Evolutionary conservation across 2,797 vertebrate genomes (phyloP).

Genomic region (Lepilemur ruficaudatus): DNA sequence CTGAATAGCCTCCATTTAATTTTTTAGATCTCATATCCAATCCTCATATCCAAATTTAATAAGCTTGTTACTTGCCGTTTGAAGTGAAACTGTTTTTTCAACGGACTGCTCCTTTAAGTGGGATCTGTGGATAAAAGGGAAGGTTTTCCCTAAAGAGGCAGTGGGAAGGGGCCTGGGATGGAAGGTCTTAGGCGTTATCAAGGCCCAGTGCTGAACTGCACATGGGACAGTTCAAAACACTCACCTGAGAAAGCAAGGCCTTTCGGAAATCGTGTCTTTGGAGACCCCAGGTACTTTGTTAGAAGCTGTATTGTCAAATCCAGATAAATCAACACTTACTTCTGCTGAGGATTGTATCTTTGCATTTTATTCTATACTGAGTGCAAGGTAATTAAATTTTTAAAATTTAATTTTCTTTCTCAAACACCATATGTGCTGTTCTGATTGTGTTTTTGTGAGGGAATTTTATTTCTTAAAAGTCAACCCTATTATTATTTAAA

Average conservation of each 20-base stretch:
- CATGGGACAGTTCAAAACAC: not conserved
- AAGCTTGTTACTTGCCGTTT: not conserved
- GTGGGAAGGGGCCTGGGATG: not conserved
- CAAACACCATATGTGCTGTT: constrained; percentile 35
- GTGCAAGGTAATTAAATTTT: constrained; percentile 62
- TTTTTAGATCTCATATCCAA: not conserved
- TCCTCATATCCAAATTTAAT: constrained; percentile 3
- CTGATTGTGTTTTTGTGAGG: constrained; percentile 38
- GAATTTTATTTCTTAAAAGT: constrained; percentile 56
- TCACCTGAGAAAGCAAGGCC: not conserved
- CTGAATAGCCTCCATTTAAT: not conserved
- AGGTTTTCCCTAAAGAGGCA: not conserved
- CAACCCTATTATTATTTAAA: constrained; percentile 65
- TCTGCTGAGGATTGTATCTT: constrained; percentile 29
- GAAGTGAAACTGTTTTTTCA: not conserved
- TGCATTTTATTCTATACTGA: constrained; percentile 48
- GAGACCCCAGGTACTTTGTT: not conserved
- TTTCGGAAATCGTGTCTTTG: not conserved
- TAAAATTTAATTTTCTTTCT: constrained; percentile 68
- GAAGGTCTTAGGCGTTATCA: not conserved
- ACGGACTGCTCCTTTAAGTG: not conserved
- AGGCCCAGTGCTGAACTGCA: not conserved
- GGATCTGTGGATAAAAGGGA: not conserved
- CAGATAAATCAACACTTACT: constrained; percentile 43
- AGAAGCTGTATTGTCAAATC: constrained; percentile 17